Evolutionary conservation across 2,888 invertebrate genomes (phyloP).

Genomic region (Limnephilus rhombicus): DNA sequence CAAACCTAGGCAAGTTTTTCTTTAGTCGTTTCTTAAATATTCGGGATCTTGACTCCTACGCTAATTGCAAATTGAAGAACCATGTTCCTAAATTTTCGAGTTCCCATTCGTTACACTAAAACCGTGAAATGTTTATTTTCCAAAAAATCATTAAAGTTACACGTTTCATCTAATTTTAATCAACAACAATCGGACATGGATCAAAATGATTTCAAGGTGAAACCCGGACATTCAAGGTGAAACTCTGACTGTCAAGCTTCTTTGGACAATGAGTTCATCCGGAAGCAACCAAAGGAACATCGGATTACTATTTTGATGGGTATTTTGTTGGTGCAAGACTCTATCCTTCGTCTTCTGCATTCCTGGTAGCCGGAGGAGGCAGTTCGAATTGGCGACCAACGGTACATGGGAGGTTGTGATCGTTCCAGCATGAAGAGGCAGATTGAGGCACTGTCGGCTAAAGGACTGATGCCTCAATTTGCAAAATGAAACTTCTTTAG

Average conservation of each 20-base stretch:
- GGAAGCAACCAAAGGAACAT: neutral
- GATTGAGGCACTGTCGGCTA: neutral
- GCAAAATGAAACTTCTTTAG: neutral
- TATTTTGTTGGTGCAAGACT: neutral
- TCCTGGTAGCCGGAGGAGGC: neutral
- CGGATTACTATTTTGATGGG: neutral
- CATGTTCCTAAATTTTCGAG: neutral
- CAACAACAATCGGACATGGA: neutral
- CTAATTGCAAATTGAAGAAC: neutral
- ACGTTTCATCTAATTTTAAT: neutral
- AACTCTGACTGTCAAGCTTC: neutral
- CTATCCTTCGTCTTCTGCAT: neutral
- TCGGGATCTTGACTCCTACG: too few relatives aligned
- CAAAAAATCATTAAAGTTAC: too few relatives aligned
- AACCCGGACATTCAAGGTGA: neutral
- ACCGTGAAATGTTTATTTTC: too few relatives aligned
- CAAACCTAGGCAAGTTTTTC: too few relatives aligned
- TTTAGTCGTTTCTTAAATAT: too few relatives aligned
- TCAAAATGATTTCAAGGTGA: neutral
- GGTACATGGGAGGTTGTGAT: neutral
- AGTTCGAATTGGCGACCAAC: neutral
- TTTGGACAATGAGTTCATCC: neutral
- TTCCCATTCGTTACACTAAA: neutral
- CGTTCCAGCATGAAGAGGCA: neutral
- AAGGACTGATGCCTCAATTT: neutral